Percentiles rank a stretch among this genome's conserved stretches.
Evolutionary conservation across 2,797 vertebrate genomes (phyloP).

Genomic region (Oceanodroma leucorhoa): DNA sequence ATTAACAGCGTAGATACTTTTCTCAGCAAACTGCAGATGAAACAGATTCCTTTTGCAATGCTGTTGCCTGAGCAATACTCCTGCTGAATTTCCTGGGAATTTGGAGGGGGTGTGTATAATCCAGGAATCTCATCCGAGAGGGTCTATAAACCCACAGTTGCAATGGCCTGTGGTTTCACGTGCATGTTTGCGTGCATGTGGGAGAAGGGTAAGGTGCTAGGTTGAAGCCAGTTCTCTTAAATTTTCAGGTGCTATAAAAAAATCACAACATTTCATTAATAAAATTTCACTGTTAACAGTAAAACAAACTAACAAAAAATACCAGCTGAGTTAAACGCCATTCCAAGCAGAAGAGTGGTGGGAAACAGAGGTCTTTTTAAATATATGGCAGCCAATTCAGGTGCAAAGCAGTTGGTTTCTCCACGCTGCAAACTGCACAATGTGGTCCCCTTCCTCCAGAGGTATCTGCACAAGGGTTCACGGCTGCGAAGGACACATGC

Average conservation of each 20-base stretch:
- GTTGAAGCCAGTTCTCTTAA: not conserved
- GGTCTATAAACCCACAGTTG: not conserved
- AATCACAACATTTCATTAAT: not conserved
- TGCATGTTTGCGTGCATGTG: fast-evolving
- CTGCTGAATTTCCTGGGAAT: not conserved
- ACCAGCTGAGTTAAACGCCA: not conserved
- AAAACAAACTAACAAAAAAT: not conserved
- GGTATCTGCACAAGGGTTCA: not conserved
- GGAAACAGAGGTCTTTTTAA: not conserved
- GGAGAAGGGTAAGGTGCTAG: not conserved
- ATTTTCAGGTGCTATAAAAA: not conserved
- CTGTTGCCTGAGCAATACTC: not conserved
- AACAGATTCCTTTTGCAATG: not conserved
- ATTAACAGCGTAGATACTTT: not conserved
- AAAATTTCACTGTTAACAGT: not conserved
- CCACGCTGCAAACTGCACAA: not conserved
- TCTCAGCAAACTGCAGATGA: not conserved
- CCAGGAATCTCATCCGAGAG: fast-evolving
- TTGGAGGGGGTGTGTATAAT: not conserved
- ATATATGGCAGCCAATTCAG: not conserved
- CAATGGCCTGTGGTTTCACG: not conserved
- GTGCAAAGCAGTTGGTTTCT: not conserved
- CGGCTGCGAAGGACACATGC: not conserved
- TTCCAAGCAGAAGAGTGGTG: not conserved
- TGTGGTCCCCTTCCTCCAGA: not conserved